Base-by-base conservation (phyloP, 2,113 vertebrate species). In the Lethenteron reissneri region DNA sequence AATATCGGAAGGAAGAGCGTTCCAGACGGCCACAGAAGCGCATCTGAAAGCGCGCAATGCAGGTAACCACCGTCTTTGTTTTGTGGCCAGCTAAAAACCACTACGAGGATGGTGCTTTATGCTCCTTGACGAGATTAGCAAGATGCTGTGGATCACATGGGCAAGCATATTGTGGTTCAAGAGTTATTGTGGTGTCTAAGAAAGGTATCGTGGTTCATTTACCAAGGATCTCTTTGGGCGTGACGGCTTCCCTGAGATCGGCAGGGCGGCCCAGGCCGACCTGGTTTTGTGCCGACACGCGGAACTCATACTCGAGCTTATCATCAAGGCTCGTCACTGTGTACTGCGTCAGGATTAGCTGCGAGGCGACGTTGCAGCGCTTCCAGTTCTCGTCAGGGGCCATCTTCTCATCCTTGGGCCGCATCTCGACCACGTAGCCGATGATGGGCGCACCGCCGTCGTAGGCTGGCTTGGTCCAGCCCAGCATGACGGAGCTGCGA, bases 221-320 rank as follows among this genome's bases (percentile, higher is more conserved):
- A 97, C 94, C 94, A 72, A 96, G 81, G 75, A 99, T 89, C 81
- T 99, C 94, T 78, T 82, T 88, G 70, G 94, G 94, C 72, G 85
- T 86, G 57, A 96, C 84, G 71, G 85, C 82, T 72, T 84, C 85
- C 73, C 87, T 88, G 72, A 97, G 79, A 78, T 94, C 82, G 70
- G 90, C 91, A 73, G 94, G 88, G 73, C 84, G 81, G 70, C 94
- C 90, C 77, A 99, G 83, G 75, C 94, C 94, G 78, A 96, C 88
- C 73, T 99, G 94, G 75, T 99, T 99, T 81, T 96, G 91, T 64
- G 92, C 90, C 70, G 88, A 95, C 70, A 99, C 94, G 74, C 91
- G 84, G 78, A 99, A 99, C 76, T 96, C 90, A 71, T 97, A 99
- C 71, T 84, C 77, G 19, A 88, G 82, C 2, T 88, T 87, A 74